Conservation (phyloP, 2,888 invertebrate genomes). For the Cantharis nigra region DNA sequence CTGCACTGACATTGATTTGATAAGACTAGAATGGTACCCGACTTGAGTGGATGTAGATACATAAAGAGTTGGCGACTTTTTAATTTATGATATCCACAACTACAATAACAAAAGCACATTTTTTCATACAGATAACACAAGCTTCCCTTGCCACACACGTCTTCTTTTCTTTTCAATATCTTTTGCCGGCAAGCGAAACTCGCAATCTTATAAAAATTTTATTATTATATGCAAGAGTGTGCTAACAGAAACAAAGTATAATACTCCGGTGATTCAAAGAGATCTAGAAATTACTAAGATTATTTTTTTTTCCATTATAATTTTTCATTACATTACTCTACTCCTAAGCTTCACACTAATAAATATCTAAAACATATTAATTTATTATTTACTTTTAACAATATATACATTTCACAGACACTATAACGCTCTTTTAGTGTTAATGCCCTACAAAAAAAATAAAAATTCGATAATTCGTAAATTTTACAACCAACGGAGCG, state of each 20-base stretch:
- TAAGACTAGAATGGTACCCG: conserved; percentile 39
- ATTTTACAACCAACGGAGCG: conserved; percentile 14
- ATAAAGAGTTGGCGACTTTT: conserved; percentile 21
- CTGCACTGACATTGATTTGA: conserved; percentile 36
- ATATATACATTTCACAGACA: conserved; percentile 52
- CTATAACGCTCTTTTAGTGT: conserved; percentile 39
- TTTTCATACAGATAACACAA: conserved; percentile 6
- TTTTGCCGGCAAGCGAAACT: conserved; percentile 9
- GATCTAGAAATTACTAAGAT: conserved; percentile 47
- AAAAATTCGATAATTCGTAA: conserved; percentile 13
- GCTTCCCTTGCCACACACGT: conserved; percentile 5
- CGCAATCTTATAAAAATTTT: conserved; percentile 4
- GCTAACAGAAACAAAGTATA: conserved; percentile 22
- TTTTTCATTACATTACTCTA: conserved; percentile 32
- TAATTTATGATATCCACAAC: conserved; percentile 22
- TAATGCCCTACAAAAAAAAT: conserved; percentile 18
- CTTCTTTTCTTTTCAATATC: neutral
- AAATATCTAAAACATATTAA: conserved; percentile 52
- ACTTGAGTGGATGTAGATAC: conserved; percentile 37
- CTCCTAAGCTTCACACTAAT: conserved; percentile 53
- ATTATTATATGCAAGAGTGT: conserved; percentile 15
- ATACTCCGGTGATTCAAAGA: conserved; percentile 48
- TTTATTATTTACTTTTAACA: conserved; percentile 46
- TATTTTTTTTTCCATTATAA: conserved; percentile 43
- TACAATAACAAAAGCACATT: conserved; percentile 21